These are phyloP conservation scores for Amazona ochrocephala DNA, from an alignment of 2,797 vertebrate species.

Conservation along the genomic window DNA sequence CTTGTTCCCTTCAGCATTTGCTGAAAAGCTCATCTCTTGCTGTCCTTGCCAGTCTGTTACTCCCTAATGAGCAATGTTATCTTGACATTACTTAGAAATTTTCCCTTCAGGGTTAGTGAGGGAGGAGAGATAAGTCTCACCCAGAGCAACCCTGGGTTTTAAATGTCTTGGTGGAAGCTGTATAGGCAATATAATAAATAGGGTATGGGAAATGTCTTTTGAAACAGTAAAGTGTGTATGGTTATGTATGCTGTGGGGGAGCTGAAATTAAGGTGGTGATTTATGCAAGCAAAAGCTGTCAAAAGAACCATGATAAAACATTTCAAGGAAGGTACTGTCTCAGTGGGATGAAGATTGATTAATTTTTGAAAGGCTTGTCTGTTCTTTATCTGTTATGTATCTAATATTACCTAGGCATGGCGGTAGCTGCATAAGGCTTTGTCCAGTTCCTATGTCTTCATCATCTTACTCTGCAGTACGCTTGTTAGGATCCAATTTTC, in stretches of 20 bases:
- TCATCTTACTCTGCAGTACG: slow-evolving; percentile 10
- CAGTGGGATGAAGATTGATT: not conserved
- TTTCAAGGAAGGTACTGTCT: not conserved
- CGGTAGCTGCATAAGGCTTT: not conserved
- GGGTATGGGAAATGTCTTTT: not conserved
- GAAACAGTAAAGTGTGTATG: not conserved
- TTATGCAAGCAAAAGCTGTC: not conserved
- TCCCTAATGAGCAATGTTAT: not conserved
- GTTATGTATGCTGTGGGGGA: not conserved
- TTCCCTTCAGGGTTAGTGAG: not conserved
- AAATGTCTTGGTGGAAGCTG: not conserved
- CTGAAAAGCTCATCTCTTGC: not conserved
- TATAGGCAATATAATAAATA: not conserved
- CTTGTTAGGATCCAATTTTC: slow-evolving; percentile 20
- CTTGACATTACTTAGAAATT: not conserved
- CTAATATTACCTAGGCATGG: not conserved
- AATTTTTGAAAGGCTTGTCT: slow-evolving; percentile 7
- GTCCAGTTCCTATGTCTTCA: not conserved
- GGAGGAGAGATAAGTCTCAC: fast-evolving
- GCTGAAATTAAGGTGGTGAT: not conserved
- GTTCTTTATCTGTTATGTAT: not conserved
- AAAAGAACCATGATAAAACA: not conserved
- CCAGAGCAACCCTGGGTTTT: not conserved
- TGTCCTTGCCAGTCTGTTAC: not conserved
- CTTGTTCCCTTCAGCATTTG: not conserved